Conservation (phyloP, 2,113 vertebrate genomes). For the Benitochromis conjunctus region DNA sequence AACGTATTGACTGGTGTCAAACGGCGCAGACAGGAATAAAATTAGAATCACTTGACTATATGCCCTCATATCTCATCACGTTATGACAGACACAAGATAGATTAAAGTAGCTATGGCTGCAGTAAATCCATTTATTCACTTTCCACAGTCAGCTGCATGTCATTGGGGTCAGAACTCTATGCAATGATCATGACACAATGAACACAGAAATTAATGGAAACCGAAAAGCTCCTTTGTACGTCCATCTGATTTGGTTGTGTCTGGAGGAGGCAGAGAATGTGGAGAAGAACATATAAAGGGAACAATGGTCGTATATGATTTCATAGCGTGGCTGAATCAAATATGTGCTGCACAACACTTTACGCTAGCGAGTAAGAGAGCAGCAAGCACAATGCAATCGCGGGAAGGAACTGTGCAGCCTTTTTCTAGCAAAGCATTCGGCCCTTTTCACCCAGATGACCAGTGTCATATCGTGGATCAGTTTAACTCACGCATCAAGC, state of each 20-base stretch:
- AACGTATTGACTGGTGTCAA: slow-evolving; percentile 48
- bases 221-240: not conserved
- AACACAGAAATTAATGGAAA: not conserved
- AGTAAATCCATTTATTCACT: slow-evolving; percentile 26
- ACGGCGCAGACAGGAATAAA: slow-evolving; percentile 25
- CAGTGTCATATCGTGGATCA: not conserved
- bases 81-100: slow-evolving; percentile 3
- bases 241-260: not conserved
- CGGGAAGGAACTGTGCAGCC: not conserved
- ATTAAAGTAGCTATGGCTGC: slow-evolving; percentile 21
- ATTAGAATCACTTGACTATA: slow-evolving; percentile 35
- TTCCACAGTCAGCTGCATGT: not conserved
- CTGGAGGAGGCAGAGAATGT: not conserved
- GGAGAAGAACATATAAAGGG: not conserved
- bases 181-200: not conserved
- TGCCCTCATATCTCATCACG: slow-evolving; percentile 25
- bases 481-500: not conserved
- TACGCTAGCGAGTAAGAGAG: not conserved
- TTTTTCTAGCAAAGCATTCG: not conserved
- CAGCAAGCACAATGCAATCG: not conserved
- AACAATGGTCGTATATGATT: not conserved
- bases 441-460: not conserved
- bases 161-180: not conserved
- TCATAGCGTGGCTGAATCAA: not conserved
- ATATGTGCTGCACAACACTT: not conserved